Percentiles rank a stretch among this genome's conserved stretches.
These are phyloP conservation scores for Tethea ocularis DNA, from an alignment of 2,888 invertebrate genomes.

Conservation along the genomic window DNA sequence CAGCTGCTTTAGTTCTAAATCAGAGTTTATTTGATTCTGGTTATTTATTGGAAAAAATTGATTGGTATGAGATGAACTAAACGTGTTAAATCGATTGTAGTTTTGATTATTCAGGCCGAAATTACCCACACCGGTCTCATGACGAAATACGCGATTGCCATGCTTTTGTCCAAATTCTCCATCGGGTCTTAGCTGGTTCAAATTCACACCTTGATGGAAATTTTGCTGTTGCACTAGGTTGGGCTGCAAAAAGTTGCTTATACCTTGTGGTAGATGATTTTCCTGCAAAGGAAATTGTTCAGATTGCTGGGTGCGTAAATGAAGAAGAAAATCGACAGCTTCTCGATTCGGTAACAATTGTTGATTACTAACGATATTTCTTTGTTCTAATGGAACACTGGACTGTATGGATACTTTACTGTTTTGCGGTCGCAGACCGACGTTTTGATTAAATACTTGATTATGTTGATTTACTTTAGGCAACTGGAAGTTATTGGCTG, in stretches of 20 bases:
- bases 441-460: constrained; percentile 53
- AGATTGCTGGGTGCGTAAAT: constrained; percentile 71
- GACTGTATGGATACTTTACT: constrained; percentile 78
- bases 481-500: constrained; percentile 61
- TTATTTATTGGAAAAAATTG: constrained; percentile 58
- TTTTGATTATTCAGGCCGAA: constrained; percentile 82
- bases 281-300: constrained; percentile 77
- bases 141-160: constrained; percentile 78
- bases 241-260: constrained; percentile 69
- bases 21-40: constrained; percentile 68
- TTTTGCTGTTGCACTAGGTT: constrained; percentile 38
- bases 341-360: constrained; percentile 84
- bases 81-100: constrained; percentile 68
- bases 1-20: constrained; percentile 86
- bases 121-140: constrained; percentile 85
- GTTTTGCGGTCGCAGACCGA: constrained; percentile 51
- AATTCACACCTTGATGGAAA: constrained; percentile 62
- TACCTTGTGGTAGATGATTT: constrained; percentile 76
- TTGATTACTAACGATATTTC: constrained; percentile 68
- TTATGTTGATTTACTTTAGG: constrained; percentile 62
- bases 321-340: constrained; percentile 79
- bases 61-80: constrained; percentile 56
- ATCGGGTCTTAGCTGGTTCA: constrained; percentile 64
- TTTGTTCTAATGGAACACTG: constrained; percentile 68
- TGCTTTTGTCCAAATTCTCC: constrained; percentile 58